Base-by-base conservation (phyloP, 2,888 invertebrate genomes). In the Drosophila borborema region DNA sequence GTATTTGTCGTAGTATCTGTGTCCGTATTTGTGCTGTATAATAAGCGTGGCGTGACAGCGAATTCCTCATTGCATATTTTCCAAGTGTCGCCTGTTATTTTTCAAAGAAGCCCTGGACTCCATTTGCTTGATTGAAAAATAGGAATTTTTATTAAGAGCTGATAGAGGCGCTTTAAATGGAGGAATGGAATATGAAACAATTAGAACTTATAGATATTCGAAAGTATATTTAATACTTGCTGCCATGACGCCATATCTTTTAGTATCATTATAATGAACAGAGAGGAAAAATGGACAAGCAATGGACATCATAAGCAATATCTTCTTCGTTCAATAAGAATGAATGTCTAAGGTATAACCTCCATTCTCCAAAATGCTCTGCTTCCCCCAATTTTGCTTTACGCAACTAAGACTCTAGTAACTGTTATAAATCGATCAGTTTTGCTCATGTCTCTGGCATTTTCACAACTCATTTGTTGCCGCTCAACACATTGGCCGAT, bases 381-480 rank as follows among this genome's bases (percentile, higher is more conserved):
- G 2, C 40, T 7, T 40, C 2, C n/a, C 40, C 8, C n/a, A 16
- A 3, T 8, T 41, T 6, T n/a, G n/a, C 8, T 41, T 41, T 41
- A 0, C 5, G 5, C 38, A 38, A 14, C 12, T 1, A 41, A 41
- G 20, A 10, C 8, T 18, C 36, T 4, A 2, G 12, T 20, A 53
- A 54, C 23, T 34, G 45, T 34, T 54, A 74, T 74, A 48, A 62
- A 74, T 74, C 41, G 36, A 46, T 18, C 20, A 34, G 46, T 65
- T 70, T 58, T 45, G 59, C 45, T 49, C 48, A n/a, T 41, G 61
- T 64, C 70, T 46, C 66, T 55, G 72, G 51, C 54, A 67, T 36
- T 70, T 76, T 71, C 77, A 65, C 84, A 81, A 70, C 68, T 74
- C 66, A 83, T 70, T 80, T 77, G 60, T 38, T 60, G 46, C 62